Conservation (phyloP, 2,113 vertebrate species). For the Mesocricetus auratus region DNA sequence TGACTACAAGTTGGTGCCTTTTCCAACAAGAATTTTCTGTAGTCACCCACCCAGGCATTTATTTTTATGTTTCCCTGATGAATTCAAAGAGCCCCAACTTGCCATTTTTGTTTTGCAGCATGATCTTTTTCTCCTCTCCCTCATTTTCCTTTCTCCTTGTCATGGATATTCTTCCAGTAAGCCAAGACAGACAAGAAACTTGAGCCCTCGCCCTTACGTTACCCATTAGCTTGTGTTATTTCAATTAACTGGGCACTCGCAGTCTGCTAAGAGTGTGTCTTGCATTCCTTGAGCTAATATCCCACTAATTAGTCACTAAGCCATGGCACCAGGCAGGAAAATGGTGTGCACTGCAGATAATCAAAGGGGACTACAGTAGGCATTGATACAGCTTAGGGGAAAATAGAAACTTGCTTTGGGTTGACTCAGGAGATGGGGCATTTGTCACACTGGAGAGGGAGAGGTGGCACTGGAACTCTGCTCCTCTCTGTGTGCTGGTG, state of each 20-base stretch:
- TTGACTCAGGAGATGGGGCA: slow-evolving; percentile 15
- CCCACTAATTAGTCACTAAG: not conserved
- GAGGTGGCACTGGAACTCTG: not conserved
- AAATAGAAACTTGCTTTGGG: not conserved
- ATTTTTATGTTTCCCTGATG: slow-evolving; percentile 25
- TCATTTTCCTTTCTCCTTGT: not conserved
- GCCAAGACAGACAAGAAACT: not conserved
- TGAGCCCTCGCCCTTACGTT: not conserved
- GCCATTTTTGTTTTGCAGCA: not conserved
- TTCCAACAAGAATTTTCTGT: not conserved
- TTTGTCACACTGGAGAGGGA: not conserved
- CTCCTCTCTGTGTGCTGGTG: not conserved
- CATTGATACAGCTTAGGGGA: not conserved
- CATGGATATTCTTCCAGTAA: not conserved
- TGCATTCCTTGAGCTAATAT: not conserved
- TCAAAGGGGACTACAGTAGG: not conserved
- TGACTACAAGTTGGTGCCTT: not conserved
- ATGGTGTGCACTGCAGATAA: not conserved
- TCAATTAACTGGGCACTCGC: not conserved
- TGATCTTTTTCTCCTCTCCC: not conserved
- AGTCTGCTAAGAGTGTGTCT: not conserved
- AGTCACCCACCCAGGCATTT: slow-evolving; percentile 64
- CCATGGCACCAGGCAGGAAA: not conserved
- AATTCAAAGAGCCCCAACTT: not conserved
- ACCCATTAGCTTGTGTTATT: not conserved